Base-by-base conservation (phyloP, 2,797 vertebrate species). In the Micrastur ruficollis region DNA sequence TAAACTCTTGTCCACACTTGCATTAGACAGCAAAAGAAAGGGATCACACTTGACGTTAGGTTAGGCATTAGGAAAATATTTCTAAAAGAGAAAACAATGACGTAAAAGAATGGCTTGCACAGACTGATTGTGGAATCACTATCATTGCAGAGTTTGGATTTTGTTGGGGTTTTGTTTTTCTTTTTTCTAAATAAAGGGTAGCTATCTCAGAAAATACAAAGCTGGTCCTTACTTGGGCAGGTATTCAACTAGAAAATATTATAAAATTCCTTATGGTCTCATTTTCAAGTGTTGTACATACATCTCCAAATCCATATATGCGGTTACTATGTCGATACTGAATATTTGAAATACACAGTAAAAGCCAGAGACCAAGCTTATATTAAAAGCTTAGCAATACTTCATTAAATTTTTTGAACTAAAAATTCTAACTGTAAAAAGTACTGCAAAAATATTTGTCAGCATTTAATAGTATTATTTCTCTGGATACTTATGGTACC, bases 401-500 rank as follows among this genome's bases (percentile, higher is more conserved):
- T n/a, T 65, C 50, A 68, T 44, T 83, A 46, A 14, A 9, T 20
- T 61, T 75, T 52, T 72, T 49, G 1, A 92, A 74, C 16, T 44
- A 71, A 84, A 89, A 70, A 18, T 18, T 56, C 40, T 31, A 74
- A 55, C 4, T 21, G 4, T 32, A 62, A 67, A 46, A 83, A 47
- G 7, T 38, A 34, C 27, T 56, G 15, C 46, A 58, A 78, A 89
- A 86, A 61, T 89, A 83, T 58, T 42, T 81, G 1, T 83, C 44
- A 59, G 16, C 59, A 12, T 89, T 79, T 61, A 63, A 52, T 29
- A 5, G 6, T 21, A 59, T 56, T 82, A 40, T 52, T 88, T 40
- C n/a, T 90, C 59, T 56, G 9, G 15, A 65, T 19, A 62, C 4
- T 5, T 27, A 46, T 0, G 0, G 9, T 23, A 52, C 25, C 23